Evolutionary conservation across 2,797 vertebrate genomes (phyloP), one percentile per base, ranked within the genome.

Genomic region (Megaceryle alcyon): DNA sequence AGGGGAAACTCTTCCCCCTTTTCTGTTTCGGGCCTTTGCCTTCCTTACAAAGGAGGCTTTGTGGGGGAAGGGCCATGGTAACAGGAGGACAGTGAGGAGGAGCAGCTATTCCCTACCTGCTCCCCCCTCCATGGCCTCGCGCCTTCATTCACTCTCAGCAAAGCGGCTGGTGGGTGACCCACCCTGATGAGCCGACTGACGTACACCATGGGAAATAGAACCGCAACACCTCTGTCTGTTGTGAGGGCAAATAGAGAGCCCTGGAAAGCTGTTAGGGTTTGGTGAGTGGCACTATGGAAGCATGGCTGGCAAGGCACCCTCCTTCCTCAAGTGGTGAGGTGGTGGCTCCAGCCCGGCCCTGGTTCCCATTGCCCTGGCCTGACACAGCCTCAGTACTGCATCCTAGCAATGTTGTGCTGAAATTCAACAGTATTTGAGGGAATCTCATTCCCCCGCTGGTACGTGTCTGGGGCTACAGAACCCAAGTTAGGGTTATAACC

Each of bases 21-120:
- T 96, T 97, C 93, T 94, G 84, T 90, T 94, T 92, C 23, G 69
- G 91, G 94, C 75, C 82, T 94, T 89, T 94, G 94, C 96, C 63
- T 51, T 92, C 80, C 69, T 84, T 91, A 97, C 95, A 98, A 98
- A 97, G 96, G 92, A 91, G 64, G 75, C 98, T 97, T 98, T 98
- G 98, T 98, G 93, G 82, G 64, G 80, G 79, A 92, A 95, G 71
- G 60, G 90, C 91, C 39, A 75, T 1, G 17, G 86, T 95, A 92
- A 96, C 81, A 96, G 81, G 86, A 97, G 94, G 94, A 91, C 69
- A 69, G 91, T 53, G 94, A 97, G 91, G 96, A 97, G 90, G 96
- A 97, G 68, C 80, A 97, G 69, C 80, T 83, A 33, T 92, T 97
- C 95, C 81, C 82, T 91, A 72, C 28, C 65, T 75, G 56, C 90